Percentiles rank a stretch among this genome's conserved stretches.
These are phyloP conservation scores for Mustela erminea DNA, from an alignment of 2,797 vertebrate species.

Conservation along the genomic window DNA sequence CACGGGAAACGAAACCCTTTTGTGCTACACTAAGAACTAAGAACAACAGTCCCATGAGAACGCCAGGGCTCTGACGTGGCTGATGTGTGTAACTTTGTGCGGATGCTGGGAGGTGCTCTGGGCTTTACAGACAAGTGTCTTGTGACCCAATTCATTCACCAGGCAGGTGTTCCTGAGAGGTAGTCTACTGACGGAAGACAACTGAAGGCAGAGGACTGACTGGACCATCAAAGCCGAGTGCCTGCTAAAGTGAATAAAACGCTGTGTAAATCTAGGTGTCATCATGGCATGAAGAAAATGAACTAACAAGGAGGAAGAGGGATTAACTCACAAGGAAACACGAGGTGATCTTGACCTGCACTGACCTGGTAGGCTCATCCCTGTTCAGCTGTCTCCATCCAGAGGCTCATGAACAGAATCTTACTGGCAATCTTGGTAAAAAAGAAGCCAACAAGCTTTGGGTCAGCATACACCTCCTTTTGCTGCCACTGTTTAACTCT, in stretches of 20 bases:
- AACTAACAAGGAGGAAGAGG: conserved; percentile 4
- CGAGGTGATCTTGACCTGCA: background rate
- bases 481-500: background rate
- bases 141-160: conserved; percentile 22
- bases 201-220: conserved; percentile 38
- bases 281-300: conserved; percentile 8
- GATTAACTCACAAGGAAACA: conserved; percentile 28
- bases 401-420: background rate
- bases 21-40: conserved; percentile 19
- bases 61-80: rapidly evolving
- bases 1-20: conserved; percentile 15
- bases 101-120: background rate
- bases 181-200: conserved; percentile 55
- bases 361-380: too few species aligned
- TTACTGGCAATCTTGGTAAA: background rate
- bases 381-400: background rate
- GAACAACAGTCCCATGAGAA: background rate
- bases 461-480: background rate
- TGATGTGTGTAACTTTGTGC: background rate
- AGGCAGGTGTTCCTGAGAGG: conserved; percentile 15
- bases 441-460: background rate
- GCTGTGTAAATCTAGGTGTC: conserved; percentile 25
- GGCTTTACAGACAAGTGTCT: background rate
- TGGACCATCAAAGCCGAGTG: conserved; percentile 26
- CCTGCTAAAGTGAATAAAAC: conserved; percentile 41